These are phyloP conservation scores for Agraylea sexmaculata DNA, from an alignment of 1,140 invertebrate species.

Conservation along the genomic window DNA sequence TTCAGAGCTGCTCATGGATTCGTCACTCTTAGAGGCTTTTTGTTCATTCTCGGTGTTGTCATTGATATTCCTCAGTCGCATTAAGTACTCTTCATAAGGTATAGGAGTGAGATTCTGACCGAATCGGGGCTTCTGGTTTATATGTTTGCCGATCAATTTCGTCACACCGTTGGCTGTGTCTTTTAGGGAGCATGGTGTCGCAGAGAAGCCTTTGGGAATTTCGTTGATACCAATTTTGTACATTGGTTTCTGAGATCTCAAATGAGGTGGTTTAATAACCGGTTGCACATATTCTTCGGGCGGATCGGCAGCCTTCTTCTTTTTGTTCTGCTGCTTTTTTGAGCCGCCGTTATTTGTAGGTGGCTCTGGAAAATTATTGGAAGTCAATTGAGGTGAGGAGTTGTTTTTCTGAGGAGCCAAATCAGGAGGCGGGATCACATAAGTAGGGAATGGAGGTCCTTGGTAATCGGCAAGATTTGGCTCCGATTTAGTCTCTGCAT, in stretches of 20 bases:
- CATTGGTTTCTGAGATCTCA: conserved; percentile 45
- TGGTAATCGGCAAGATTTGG: too few relatives aligned
- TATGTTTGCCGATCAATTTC: conserved; percentile 26
- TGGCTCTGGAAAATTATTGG: background rate
- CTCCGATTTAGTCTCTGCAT: too few relatives aligned
- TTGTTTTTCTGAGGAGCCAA: too few relatives aligned
- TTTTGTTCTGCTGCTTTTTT: conserved; percentile 17
- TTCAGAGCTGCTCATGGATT: conserved; percentile 4
- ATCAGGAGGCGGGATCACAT: too few relatives aligned
- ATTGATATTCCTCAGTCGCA: conserved; percentile 19
- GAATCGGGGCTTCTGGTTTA: conserved; percentile 24
- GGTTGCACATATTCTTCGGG: conserved; percentile 35
- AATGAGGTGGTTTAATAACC: conserved; percentile 48
- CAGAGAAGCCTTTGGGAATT: conserved; percentile 32
- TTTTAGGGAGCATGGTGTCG: conserved; percentile 13
- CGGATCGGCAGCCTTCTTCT: conserved; percentile 3
- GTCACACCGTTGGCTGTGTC: conserved; percentile 24
- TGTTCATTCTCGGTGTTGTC: conserved; percentile 10
- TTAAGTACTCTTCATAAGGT: conserved; percentile 25
- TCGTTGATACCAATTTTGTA: conserved; percentile 42
- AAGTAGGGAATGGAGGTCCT: too few relatives aligned
- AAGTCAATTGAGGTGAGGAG: conserved; percentile 13
- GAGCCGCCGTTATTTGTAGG: conserved; percentile 15
- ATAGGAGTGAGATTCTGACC: conserved; percentile 21
- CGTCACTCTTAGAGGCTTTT: background rate